These are phyloP conservation scores for Rhipidura dahli DNA, from an alignment of 2,113 vertebrate species.

Conservation along the genomic window DNA sequence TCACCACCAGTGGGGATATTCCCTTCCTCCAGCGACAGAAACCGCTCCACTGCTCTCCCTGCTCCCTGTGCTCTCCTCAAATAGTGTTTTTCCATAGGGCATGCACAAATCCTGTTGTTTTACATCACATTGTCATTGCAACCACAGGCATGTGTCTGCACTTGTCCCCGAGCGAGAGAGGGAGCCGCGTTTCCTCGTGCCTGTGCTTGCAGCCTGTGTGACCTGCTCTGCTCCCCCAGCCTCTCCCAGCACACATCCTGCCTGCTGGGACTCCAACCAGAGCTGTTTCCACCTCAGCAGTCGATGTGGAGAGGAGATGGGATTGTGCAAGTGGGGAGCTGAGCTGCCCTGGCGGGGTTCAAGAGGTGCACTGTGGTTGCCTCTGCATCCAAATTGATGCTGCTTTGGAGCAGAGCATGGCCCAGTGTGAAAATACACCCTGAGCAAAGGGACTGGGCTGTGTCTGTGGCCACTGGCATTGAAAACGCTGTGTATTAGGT, in stretches of 20 bases:
- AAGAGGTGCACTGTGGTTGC: no score
- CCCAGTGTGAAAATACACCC: not conserved
- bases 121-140: not conserved
- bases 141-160: not conserved
- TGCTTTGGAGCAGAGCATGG: not conserved
- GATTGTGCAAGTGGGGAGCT: accelerated
- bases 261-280: not conserved
- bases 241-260: not conserved
- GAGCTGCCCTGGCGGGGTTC: accelerated
- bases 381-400: not conserved
- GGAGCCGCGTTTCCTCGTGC: not conserved
- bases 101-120: not conserved
- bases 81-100: not conserved
- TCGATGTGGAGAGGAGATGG: accelerated
- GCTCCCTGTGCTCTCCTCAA: not conserved
- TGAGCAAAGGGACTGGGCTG: not conserved
- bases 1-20: not conserved
- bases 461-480: not conserved
- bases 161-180: not conserved
- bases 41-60: not conserved
- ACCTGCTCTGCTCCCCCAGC: not conserved
- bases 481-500: not conserved
- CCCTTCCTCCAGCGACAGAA: not conserved
- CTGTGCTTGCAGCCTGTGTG: not conserved
- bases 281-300: accelerated